These are phyloP conservation scores for Metopolophium dirhodum DNA, from an alignment of 1,140 invertebrate genomes.

Conservation along the genomic window DNA sequence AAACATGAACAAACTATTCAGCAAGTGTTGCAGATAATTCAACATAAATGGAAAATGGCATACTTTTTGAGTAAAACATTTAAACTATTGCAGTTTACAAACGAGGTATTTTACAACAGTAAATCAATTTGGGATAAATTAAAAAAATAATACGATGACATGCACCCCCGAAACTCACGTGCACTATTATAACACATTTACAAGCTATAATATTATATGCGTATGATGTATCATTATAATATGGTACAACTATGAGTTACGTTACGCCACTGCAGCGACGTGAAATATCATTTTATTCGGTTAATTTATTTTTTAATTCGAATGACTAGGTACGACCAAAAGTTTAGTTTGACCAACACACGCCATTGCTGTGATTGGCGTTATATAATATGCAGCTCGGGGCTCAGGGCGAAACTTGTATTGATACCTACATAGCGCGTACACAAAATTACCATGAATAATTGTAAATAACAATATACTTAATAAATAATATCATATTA, in stretches of 20 bases:
- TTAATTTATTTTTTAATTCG: not conserved
- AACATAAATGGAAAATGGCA: no score
- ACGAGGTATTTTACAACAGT: not conserved
- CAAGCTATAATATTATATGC: no score
- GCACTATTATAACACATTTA: no score
- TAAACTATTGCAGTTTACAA: not conserved
- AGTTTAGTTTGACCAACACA: not conserved
- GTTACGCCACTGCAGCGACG: not conserved
- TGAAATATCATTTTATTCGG: not conserved
- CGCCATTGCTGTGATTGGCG: not conserved
- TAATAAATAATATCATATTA: slow-evolving; percentile 3
- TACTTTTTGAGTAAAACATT: not conserved
- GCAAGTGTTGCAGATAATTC: no score
- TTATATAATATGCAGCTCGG: not conserved
- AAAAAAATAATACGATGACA: not conserved
- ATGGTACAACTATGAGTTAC: not conserved
- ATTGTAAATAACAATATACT: slow-evolving; percentile 2
- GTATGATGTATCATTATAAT: no score
- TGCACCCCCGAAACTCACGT: not conserved
- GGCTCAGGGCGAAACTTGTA: not conserved
- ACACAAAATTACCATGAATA: not conserved
- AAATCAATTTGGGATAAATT: not conserved
- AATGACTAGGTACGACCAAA: not conserved
- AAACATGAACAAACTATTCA: no score
- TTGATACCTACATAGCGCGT: not conserved